phyloP scores from a whole-genome alignment of 2,888 invertebrate genomes.

The Drosophila mimica region DNA sequence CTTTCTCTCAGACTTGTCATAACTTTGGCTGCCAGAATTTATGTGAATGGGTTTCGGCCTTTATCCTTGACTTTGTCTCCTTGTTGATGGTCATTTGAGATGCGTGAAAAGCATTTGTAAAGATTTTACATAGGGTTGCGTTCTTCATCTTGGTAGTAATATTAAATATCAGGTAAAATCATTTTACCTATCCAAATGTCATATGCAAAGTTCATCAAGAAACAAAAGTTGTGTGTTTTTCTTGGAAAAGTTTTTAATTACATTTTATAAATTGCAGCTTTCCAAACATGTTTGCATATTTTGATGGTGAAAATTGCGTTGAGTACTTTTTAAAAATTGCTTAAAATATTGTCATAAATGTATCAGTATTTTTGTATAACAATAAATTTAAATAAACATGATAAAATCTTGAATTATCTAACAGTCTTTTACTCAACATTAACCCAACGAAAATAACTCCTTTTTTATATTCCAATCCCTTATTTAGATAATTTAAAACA shows the following conservation, averaged over 20 bases:
- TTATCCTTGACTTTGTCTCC: constrained; percentile 35
- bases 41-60: constrained; percentile 36
- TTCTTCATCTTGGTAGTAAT: background rate
- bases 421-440: background rate
- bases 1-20: constrained; percentile 57
- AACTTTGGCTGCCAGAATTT: constrained; percentile 60
- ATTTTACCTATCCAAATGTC: background rate
- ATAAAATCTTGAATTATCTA: background rate
- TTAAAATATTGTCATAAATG: background rate
- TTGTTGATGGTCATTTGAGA: constrained; percentile 56
- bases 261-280: constrained; percentile 5
- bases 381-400: background rate
- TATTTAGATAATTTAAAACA: too few species aligned
- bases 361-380: too few species aligned
- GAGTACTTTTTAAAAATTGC: background rate
- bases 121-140: constrained; percentile 14
- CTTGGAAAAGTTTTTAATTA: constrained; percentile 6
- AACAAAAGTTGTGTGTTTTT: background rate
- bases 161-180: constrained; percentile 31
- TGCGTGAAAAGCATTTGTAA: constrained; percentile 29
- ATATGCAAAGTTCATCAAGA: constrained; percentile 18
- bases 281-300: background rate
- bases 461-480: too few species aligned
- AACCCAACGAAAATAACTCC: too few species aligned
- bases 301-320: background rate